These are phyloP conservation scores for Apoda limacodes DNA, from an alignment of 2,888 invertebrate species.

Conservation along the genomic window DNA sequence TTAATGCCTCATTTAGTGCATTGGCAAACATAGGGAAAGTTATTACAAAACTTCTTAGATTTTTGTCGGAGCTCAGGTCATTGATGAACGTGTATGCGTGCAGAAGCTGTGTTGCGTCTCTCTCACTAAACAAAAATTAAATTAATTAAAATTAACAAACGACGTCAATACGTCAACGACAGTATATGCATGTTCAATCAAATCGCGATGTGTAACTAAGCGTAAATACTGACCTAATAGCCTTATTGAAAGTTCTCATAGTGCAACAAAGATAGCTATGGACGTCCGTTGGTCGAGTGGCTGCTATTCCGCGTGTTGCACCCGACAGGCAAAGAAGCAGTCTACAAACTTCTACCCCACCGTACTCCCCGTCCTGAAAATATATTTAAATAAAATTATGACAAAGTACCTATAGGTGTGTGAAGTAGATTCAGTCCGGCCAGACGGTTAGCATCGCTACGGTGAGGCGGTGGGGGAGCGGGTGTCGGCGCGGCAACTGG, in stretches of 20 bases:
- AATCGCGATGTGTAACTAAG: background rate
- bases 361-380: constrained; percentile 50
- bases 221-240: no score
- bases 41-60: constrained; percentile 38
- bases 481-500: no score
- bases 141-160: constrained; percentile 6
- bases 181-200: no score
- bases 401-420: no score
- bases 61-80: constrained; percentile 45
- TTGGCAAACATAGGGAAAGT: constrained; percentile 43
- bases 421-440: no score
- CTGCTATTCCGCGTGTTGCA: constrained; percentile 41
- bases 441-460: no score
- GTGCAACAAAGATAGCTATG: constrained; percentile 58
- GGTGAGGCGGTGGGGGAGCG: no score
- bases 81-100: constrained; percentile 56
- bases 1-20: constrained; percentile 36
- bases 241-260: constrained; percentile 50
- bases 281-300: constrained; percentile 41
- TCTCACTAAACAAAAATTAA: constrained; percentile 34
- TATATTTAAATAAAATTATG: no score
- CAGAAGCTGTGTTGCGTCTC: constrained; percentile 44
- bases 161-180: constrained; percentile 13
- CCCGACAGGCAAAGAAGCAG: constrained; percentile 50
- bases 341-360: constrained; percentile 58